Conservation (phyloP, 1,140 invertebrate species). For the Philopotamus ludificatus region DNA sequence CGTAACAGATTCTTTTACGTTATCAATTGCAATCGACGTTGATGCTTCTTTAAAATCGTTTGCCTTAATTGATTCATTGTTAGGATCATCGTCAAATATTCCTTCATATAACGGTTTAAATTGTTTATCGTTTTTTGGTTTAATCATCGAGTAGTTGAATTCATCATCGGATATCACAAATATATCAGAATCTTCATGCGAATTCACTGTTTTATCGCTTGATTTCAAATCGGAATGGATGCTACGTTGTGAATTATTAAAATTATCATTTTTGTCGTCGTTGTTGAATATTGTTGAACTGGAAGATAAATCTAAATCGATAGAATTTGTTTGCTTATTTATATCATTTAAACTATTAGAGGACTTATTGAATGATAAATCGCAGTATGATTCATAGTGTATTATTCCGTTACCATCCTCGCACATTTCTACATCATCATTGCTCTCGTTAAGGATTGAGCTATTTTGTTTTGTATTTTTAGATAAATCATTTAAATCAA, state of each 20-base stretch:
- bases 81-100: no score
- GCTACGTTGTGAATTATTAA: background rate
- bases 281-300: background rate
- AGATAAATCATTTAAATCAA: no score
- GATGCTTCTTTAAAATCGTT: background rate
- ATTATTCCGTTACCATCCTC: slow-evolving; percentile 37
- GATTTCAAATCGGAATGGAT: background rate
- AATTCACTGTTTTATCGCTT: background rate
- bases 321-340: background rate
- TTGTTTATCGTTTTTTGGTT: no score
- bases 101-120: no score
- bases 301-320: background rate
- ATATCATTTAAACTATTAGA: background rate
- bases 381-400: slow-evolving; percentile 41
- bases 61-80: no score
- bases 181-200: slow-evolving; percentile 33
- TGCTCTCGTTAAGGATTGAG: slow-evolving; percentile 4
- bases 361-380: slow-evolving; percentile 13
- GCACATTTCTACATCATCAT: slow-evolving; percentile 18
- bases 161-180: slow-evolving; percentile 49
- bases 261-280: background rate
- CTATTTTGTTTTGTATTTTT: no score
- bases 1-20: background rate
- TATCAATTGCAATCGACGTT: background rate
- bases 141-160: slow-evolving; percentile 48